Percentiles rank a stretch among this genome's conserved stretches.
Evolutionary conservation across 2,113 vertebrate genomes (phyloP).

Genomic region (Arenaria interpres): DNA sequence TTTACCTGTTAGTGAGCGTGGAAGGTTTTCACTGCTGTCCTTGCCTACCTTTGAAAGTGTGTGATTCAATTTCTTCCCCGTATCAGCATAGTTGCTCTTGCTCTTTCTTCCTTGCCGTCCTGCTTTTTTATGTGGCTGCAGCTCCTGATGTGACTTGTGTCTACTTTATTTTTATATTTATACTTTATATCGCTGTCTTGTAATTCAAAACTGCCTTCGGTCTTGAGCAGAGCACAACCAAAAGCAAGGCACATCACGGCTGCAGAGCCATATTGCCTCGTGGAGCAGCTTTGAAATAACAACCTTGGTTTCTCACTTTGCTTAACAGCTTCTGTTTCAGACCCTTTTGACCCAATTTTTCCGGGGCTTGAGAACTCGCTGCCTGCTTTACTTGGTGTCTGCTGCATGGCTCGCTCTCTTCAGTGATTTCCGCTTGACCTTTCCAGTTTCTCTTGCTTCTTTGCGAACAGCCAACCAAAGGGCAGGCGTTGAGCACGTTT

Average conservation of each 20-base stretch:
- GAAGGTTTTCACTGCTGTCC: background rate
- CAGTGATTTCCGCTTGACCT: background rate
- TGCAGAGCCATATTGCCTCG: background rate
- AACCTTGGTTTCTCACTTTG: background rate
- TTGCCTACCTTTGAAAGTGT: background rate
- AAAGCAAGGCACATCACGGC: background rate
- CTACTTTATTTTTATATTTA: background rate
- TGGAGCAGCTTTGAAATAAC: background rate
- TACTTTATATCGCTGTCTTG: background rate
- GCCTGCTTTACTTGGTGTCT: background rate
- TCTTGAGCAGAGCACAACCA: background rate
- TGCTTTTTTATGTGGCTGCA: background rate
- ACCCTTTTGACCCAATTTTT: slow-evolving; percentile 7
- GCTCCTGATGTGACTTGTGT: background rate
- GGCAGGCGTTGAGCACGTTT: background rate
- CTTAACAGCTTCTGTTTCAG: slow-evolving; percentile 21
- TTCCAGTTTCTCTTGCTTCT: background rate
- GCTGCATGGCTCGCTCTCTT: background rate
- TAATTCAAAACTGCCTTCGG: background rate
- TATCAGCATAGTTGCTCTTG: background rate
- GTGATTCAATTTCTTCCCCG: background rate
- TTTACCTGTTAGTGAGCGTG: background rate
- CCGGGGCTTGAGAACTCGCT: background rate
- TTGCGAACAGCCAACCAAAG: background rate
- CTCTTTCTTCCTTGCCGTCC: background rate